A percentile compares a stretch with the other conserved stretches of the same genome.
Evolutionary conservation across 1,140 invertebrate genomes (phyloP).

Genomic region (Drosophila baimaii): DNA sequence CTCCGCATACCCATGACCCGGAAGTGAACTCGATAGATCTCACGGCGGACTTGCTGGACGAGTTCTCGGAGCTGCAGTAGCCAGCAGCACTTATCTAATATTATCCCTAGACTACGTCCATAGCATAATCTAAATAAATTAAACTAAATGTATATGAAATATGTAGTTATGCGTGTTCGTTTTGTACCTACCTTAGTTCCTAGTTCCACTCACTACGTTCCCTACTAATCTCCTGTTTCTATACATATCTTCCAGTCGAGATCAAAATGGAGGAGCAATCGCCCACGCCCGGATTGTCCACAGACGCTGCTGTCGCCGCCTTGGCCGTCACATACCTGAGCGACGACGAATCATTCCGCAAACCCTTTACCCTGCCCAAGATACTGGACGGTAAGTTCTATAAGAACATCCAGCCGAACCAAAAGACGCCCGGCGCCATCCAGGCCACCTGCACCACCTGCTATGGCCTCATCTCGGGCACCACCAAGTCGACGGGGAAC

Average conservation of each 20-base stretch:
- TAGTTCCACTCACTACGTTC: no score
- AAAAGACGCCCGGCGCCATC: conserved; percentile 75
- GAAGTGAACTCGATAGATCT: conserved; percentile 74
- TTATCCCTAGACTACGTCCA: conserved; percentile 4
- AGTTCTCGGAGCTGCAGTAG: conserved; percentile 62
- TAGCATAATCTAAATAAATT: conserved; percentile 61
- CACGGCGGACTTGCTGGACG: conserved; percentile 69
- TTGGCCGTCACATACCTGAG: conserved; percentile 44
- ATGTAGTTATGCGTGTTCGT: conserved; percentile 29
- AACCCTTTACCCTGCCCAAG: conserved; percentile 70
- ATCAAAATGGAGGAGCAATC: conserved; percentile 62
- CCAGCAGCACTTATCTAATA: conserved; percentile 15
- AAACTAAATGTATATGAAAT: conserved; percentile 25
- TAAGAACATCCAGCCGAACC: conserved; percentile 79
- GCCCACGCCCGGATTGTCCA: conserved; percentile 1
- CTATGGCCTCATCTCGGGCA: conserved; percentile 74
- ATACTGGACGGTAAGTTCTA: conserved; percentile 82
- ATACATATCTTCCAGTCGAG: conserved; percentile 41
- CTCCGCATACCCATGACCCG: conserved; percentile 77
- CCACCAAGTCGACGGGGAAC: conserved; percentile 78
- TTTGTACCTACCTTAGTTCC: conserved; percentile 22
- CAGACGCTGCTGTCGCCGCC: conserved; percentile 22
- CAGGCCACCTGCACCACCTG: conserved; percentile 82
- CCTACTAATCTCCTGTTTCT: conserved; percentile 31
- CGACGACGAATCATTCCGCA: conserved; percentile 67